Evolutionary conservation across 53 echinoderm and acorn worm genomes (phyloP).

Genomic region (Antedon mediterranea): DNA sequence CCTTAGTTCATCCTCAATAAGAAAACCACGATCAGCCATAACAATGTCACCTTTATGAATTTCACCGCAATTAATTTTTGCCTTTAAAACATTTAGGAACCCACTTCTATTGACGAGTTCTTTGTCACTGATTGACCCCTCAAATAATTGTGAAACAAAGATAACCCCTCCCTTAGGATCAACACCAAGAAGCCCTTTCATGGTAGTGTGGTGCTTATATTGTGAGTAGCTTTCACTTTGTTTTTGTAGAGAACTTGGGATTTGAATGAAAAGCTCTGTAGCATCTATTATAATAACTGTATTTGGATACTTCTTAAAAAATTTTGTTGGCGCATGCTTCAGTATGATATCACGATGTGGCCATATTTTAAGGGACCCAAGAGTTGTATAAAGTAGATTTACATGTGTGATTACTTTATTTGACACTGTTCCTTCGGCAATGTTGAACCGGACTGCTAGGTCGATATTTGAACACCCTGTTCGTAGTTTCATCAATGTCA

Average conservation of each 20-base stretch:
- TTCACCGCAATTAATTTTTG: neutral
- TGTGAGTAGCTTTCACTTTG: neutral
- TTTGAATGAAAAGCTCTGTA: conserved; percentile 11
- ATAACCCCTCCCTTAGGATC: conserved; percentile 15
- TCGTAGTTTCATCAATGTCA: neutral
- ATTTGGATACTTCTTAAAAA: conserved; percentile 9
- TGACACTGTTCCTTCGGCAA: neutral
- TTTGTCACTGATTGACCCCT: conserved; percentile 6
- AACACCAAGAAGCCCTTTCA: conserved; percentile 19
- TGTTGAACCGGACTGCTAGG: conserved; percentile 11
- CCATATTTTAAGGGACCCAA: conserved; percentile 16
- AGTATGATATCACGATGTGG: conserved; percentile 7
- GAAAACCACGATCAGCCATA: conserved; percentile 31
- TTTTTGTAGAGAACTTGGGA: neutral
- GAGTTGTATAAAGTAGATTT: conserved; percentile 9
- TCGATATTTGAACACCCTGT: conserved; percentile 3
- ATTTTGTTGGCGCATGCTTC: conserved; percentile 6
- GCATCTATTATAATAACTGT: conserved; percentile 11
- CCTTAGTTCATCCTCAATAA: conserved; percentile 5
- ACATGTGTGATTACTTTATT: conserved; percentile 11
- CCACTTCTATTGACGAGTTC: conserved; percentile 3
- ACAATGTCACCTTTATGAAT: conserved; percentile 37
- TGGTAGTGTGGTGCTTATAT: neutral
- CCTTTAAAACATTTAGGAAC: neutral
- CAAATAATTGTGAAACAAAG: conserved; percentile 15